These are phyloP conservation scores for Arctocebus calabarensis DNA, from an alignment of 2,797 vertebrate species.

Conservation along the genomic window DNA sequence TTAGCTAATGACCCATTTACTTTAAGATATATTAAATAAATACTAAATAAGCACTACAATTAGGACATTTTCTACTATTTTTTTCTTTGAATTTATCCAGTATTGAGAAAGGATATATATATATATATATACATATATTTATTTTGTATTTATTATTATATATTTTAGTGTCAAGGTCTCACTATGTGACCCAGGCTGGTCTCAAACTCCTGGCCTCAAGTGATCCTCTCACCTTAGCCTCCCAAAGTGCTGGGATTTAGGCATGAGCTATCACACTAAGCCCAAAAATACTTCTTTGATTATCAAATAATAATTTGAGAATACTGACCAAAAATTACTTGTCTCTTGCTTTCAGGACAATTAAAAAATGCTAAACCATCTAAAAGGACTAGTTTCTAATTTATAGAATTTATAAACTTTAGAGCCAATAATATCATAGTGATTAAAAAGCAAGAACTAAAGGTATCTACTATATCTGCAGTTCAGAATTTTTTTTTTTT, in stretches of 20 bases:
- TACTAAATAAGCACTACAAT: background rate
- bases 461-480: background rate
- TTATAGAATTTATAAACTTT: background rate
- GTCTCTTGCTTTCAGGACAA: background rate
- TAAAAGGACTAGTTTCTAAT: background rate
- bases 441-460: background rate
- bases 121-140: background rate
- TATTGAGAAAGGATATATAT: background rate
- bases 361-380: constrained; percentile 34
- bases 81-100: background rate
- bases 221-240: background rate
- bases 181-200: background rate
- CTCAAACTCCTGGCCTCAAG: background rate
- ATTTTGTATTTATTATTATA: background rate
- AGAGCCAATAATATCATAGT: background rate
- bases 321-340: background rate
- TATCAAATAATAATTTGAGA: constrained; percentile 41
- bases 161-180: background rate
- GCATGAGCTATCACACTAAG: background rate
- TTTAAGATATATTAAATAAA: background rate
- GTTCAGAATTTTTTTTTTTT: background rate
- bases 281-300: background rate
- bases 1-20: background rate
- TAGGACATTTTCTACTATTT: background rate
- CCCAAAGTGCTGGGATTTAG: background rate